Percentiles rank a stretch among this genome's conserved stretches.
These are phyloP conservation scores for Watsonalla binaria DNA, from an alignment of 2,888 invertebrate species.

Conservation along the genomic window DNA sequence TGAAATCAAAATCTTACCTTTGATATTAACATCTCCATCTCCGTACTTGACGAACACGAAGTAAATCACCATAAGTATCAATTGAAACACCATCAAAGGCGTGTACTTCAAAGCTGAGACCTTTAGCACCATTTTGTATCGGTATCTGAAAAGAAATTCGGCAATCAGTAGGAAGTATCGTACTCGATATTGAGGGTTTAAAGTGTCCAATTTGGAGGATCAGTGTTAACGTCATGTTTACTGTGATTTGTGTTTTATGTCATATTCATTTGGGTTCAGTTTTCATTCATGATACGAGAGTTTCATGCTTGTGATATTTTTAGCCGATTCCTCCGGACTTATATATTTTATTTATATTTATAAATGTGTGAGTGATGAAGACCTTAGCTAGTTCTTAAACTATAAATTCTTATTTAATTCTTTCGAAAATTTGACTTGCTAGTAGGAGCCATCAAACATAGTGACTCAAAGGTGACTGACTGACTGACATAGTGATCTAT, in stretches of 20 bases:
- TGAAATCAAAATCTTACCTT: slow-evolving; percentile 36
- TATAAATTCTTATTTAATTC: too few species aligned
- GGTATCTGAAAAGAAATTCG: slow-evolving; percentile 19
- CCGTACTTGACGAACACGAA: slow-evolving; percentile 54
- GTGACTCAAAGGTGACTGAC: too few species aligned
- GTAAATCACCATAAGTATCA: slow-evolving; percentile 52
- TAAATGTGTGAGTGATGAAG: too few species aligned
- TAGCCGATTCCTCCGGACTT: too few species aligned
- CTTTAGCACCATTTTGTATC: slow-evolving; percentile 41
- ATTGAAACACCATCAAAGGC: slow-evolving; percentile 56
- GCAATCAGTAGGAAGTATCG: neutral
- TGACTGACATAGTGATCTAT: too few species aligned
- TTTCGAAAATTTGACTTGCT: too few species aligned
- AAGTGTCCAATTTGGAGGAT: neutral
- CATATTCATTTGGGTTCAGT: neutral
- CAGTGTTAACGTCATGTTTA: neutral
- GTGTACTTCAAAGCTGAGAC: slow-evolving; percentile 38
- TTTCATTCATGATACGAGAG: neutral
- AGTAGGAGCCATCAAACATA: too few species aligned
- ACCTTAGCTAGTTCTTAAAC: too few species aligned
- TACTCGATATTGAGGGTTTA: neutral
- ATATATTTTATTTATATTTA: too few species aligned
- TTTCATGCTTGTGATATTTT: neutral
- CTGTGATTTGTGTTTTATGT: neutral
- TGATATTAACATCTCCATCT: slow-evolving; percentile 31